phyloP scores from a whole-genome alignment of 2,113 vertebrate species.

The Tachysurus vachellii region DNA sequence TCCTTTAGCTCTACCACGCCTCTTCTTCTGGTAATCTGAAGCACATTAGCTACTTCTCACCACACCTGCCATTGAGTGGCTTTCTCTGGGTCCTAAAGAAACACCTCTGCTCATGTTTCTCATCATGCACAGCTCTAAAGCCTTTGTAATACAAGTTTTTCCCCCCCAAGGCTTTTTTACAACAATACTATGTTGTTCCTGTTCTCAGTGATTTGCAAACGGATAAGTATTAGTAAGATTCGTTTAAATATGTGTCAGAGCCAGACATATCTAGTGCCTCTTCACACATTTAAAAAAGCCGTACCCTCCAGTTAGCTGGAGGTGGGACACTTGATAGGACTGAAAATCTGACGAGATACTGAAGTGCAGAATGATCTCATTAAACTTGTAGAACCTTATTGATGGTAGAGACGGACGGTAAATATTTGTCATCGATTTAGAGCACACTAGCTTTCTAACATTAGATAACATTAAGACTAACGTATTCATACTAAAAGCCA shows the following conservation, averaged over 20 bases:
- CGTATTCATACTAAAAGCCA: too few relatives aligned
- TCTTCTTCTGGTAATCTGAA: conserved; percentile 33
- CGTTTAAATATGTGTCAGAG: background rate
- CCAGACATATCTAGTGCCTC: too few relatives aligned
- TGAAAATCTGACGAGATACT: too few relatives aligned
- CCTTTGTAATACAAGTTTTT: background rate
- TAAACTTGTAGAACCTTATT: too few relatives aligned
- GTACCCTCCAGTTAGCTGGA: too few relatives aligned
- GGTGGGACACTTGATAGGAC: too few relatives aligned
- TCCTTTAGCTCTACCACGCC: conserved; percentile 17
- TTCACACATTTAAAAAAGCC: too few relatives aligned
- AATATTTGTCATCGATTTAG: too few relatives aligned
- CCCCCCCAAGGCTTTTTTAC: background rate
- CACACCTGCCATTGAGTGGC: conserved; percentile 7
- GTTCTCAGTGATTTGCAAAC: background rate
- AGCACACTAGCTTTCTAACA: too few relatives aligned
- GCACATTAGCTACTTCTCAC: conserved; percentile 5
- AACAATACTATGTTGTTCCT: background rate
- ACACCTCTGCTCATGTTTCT: background rate
- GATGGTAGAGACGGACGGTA: too few relatives aligned
- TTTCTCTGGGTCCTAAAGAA: conserved; percentile 16
- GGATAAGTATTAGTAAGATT: background rate
- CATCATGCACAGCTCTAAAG: background rate
- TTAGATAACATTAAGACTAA: too few relatives aligned
- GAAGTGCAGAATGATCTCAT: too few relatives aligned